These are phyloP conservation scores for Lophura swinhoii DNA, from an alignment of 2,797 vertebrate genomes.

Conservation along the genomic window DNA sequence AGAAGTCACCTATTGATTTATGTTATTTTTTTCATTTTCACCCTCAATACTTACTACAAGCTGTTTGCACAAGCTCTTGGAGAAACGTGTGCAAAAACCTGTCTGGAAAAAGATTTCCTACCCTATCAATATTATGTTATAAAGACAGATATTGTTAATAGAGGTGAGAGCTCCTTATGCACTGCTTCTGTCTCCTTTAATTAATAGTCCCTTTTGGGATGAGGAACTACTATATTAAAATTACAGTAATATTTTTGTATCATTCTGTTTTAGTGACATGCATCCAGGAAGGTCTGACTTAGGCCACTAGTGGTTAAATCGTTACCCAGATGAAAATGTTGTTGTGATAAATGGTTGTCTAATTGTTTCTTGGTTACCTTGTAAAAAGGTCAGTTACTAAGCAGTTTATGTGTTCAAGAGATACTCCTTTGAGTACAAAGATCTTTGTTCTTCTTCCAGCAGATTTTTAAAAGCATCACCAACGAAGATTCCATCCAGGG, in stretches of 20 bases:
- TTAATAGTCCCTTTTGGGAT: neutral
- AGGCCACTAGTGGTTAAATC: neutral
- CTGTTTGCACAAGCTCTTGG: neutral
- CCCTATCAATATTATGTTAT: neutral
- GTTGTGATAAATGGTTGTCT: slow-evolving; percentile 48
- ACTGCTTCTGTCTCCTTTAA: neutral
- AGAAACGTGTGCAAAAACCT: neutral
- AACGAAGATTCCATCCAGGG: slow-evolving; percentile 87
- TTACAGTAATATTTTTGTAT: neutral
- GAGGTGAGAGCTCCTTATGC: neutral
- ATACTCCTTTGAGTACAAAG: neutral
- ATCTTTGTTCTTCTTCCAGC: slow-evolving; percentile 57
- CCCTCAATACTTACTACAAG: neutral
- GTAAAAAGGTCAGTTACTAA: slow-evolving; percentile 9
- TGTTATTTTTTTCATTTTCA: neutral
- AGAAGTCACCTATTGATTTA: neutral
- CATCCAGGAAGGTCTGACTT: neutral
- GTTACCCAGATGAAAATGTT: slow-evolving; percentile 23
- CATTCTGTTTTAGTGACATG: neutral
- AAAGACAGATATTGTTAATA: slow-evolving; percentile 32
- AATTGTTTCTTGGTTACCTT: slow-evolving; percentile 39
- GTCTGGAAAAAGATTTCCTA: neutral
- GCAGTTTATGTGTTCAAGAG: neutral
- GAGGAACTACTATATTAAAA: slow-evolving; percentile 24
- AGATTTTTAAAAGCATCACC: slow-evolving; percentile 92